These are phyloP conservation scores for Xenopus petersii DNA, from an alignment of 2,797 vertebrate species.

Conservation along the genomic window DNA sequence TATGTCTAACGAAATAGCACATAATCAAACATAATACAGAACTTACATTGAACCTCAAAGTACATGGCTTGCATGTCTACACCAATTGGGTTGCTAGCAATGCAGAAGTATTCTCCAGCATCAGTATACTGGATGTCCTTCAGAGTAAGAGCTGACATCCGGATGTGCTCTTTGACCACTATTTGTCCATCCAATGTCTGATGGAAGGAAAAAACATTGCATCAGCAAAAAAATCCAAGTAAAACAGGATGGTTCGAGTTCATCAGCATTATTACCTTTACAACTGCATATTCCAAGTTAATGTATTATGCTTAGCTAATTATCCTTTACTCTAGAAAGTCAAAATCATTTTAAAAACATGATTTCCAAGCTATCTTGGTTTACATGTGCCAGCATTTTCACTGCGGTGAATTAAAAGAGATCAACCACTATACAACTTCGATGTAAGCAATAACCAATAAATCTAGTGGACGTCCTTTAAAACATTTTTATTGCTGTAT, in stretches of 20 bases:
- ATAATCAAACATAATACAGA: not conserved
- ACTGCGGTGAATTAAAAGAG: too few species aligned
- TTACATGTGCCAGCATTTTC: too few species aligned
- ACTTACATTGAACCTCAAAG: constrained; percentile 95
- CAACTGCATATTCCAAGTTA: not conserved
- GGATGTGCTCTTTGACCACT: constrained; percentile 85
- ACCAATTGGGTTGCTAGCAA: constrained; percentile 88
- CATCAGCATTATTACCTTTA: not conserved
- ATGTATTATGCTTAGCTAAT: too few species aligned
- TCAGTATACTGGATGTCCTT: constrained; percentile 93
- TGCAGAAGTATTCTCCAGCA: constrained; percentile 89
- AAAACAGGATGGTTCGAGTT: not conserved
- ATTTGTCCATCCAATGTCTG: constrained; percentile 88
- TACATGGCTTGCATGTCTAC: constrained; percentile 82
- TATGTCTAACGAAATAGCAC: too few species aligned
- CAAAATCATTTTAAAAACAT: too few species aligned
- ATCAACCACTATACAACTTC: too few species aligned
- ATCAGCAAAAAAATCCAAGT: not conserved
- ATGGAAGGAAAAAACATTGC: constrained; percentile 43
- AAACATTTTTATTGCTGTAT: too few species aligned
- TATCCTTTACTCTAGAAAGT: too few species aligned
- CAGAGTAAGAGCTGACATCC: constrained; percentile 91
- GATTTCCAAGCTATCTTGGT: too few species aligned
- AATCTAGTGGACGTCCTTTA: too few species aligned
- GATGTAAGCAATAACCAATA: too few species aligned